Evolutionary conservation across 2,888 invertebrate genomes (phyloP), one percentile per base, ranked within the genome.

Genomic region (Dolichomitus sp.): DNA sequence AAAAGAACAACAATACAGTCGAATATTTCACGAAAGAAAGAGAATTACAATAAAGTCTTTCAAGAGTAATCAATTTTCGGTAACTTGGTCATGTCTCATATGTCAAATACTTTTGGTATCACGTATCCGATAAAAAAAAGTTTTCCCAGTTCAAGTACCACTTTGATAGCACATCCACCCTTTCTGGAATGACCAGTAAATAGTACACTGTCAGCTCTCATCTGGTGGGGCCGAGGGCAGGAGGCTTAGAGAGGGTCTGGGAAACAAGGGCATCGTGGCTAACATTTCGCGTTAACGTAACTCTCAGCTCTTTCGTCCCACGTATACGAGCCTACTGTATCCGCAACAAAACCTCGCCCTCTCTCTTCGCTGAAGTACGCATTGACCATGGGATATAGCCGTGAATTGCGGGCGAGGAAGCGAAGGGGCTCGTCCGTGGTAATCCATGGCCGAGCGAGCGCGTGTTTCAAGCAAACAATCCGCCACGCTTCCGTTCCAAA

Each of bases 381-480:
- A 84, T 75, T 69, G 81, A 65, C 75, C 79, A 69, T 14, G 72
- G 37, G 42, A 48, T 59, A 79, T 50, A 68, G 69, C 68, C 68
- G 68, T 75, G 75, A 84, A 84, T 82, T 68, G 84, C 68, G 54
- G 61, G 30, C 52, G 66, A 54, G 75, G 42, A 79, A 79, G 42
- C 81, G 61, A 63, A 48, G 57, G 63, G 48, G 61, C 61, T 52
- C 66, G 74, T 69, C 54, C 68, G 48, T 61, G 54, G 82, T 74
- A 83, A 77, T 84, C 70, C 83, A 84, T 74, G 79, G 83, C 81
- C 80, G 61, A 54, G 65, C 77, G 65, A 79, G 83, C 83, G 83
- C 84, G 84, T 78, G 72, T 86, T 85, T 83, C 84, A 80, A 80
- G 74, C 88, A 85, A 89, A 89, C 88, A 89, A 89, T 89, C 84